Conservation (phyloP, 2,113 vertebrate species). For the Callorhinus ursinus region DNA sequence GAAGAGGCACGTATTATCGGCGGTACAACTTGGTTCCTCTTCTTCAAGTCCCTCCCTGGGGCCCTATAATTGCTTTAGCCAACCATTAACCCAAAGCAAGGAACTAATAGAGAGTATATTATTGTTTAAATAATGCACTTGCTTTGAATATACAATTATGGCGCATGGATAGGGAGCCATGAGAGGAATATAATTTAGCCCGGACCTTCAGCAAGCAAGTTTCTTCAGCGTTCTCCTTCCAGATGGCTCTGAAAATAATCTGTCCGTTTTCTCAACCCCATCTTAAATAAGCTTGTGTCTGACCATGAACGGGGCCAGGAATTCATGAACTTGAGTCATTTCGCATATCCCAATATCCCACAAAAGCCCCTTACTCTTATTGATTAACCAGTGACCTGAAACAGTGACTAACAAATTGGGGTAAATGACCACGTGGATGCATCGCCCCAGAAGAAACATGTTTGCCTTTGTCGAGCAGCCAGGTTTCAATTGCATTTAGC, state of each 20-base stretch:
- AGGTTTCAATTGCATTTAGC: neutral
- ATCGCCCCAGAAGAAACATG: too few relatives aligned
- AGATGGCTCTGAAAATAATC: neutral
- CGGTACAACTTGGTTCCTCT: neutral
- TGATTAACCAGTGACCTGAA: neutral
- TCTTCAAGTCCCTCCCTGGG: conserved; percentile 27
- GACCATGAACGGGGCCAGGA: neutral
- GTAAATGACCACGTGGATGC: neutral
- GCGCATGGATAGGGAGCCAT: neutral
- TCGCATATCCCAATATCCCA: neutral
- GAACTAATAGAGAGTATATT: conserved; percentile 64
- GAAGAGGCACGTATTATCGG: neutral
- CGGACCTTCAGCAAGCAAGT: neutral
- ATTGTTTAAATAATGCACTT: conserved; percentile 77
- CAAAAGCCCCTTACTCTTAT: neutral
- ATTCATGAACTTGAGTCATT: neutral
- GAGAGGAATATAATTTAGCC: neutral
- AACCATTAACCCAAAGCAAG: conserved; percentile 65
- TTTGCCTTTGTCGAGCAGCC: accelerated
- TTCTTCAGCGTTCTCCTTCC: neutral
- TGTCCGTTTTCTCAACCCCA: neutral
- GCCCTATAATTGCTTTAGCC: conserved; percentile 66
- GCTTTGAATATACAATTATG: conserved; percentile 56
- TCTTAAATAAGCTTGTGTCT: neutral
- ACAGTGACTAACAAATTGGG: neutral